These are phyloP conservation scores for Drosophila longiperda DNA, from an alignment of 2,888 invertebrate species.

Conservation along the genomic window DNA sequence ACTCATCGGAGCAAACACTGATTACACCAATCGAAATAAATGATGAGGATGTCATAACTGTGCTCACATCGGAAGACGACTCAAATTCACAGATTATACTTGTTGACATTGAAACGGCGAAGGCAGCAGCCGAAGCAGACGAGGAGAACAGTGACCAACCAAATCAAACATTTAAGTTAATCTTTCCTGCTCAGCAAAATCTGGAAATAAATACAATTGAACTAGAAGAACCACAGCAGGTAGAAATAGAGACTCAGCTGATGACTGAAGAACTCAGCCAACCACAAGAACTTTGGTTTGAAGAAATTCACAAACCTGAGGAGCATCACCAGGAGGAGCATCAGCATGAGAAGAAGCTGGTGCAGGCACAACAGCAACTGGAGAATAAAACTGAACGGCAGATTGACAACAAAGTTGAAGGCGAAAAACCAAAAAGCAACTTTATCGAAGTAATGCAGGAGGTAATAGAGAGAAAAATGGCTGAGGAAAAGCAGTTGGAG, in stretches of 20 bases:
- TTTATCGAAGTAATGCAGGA: neutral
- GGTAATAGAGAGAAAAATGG: neutral
- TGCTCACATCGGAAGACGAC: conserved; percentile 35
- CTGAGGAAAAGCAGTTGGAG: neutral
- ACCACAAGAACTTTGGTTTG: conserved; percentile 17
- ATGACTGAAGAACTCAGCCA: conserved; percentile 17
- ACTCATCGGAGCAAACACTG: neutral
- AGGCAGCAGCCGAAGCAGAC: neutral
- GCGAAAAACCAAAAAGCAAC: neutral
- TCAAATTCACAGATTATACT: conserved; percentile 52
- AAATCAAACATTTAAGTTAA: conserved; percentile 29
- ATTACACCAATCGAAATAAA: conserved; percentile 11
- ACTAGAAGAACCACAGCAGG: neutral
- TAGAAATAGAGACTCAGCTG: neutral
- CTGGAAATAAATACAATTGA: neutral
- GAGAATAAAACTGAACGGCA: neutral
- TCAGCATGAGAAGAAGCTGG: neutral
- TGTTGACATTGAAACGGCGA: conserved; percentile 37
- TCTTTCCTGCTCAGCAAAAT: conserved; percentile 23
- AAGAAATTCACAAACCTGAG: conserved; percentile 7
- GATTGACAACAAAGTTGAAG: neutral
- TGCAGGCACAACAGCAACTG: neutral
- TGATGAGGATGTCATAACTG: conserved; percentile 39
- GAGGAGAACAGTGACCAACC: neutral
- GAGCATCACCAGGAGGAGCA: conserved; percentile 4